Conservation (phyloP, 2,888 invertebrate species). For the Drosophila basisetae region DNA sequence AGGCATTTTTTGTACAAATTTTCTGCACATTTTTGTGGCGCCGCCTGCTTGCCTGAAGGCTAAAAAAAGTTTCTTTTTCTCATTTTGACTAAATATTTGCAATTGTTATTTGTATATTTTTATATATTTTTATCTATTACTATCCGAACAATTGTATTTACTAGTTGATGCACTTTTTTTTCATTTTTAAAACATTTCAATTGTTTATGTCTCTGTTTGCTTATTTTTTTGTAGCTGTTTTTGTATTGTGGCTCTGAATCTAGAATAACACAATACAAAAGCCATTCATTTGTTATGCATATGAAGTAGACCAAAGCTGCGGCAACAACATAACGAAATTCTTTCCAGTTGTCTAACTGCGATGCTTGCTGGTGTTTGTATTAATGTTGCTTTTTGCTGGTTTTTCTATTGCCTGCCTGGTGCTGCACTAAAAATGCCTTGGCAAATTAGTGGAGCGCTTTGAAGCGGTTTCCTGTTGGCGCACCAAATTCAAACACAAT, state of each 20-base stretch:
- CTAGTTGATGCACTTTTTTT: constrained; percentile 35
- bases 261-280: constrained; percentile 63
- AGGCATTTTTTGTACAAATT: constrained; percentile 70
- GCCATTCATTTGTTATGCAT: constrained; percentile 78
- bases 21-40: constrained; percentile 54
- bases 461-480: constrained; percentile 62
- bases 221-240: constrained; percentile 7
- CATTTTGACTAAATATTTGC: constrained; percentile 75
- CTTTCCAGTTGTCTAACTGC: constrained; percentile 23
- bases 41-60: constrained; percentile 48
- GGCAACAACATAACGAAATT: constrained; percentile 40
- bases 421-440: constrained; percentile 36
- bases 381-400: constrained; percentile 8
- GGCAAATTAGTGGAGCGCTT: constrained; percentile 54
- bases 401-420: background rate
- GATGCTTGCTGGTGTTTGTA: constrained; percentile 17
- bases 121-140: constrained; percentile 55
- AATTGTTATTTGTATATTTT: constrained; percentile 65
- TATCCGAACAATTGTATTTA: constrained; percentile 43
- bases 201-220: constrained; percentile 60
- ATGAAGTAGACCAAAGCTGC: constrained; percentile 67
- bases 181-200: constrained; percentile 60
- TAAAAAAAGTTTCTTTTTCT: constrained; percentile 63
- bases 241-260: constrained; percentile 24
- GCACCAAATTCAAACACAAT: constrained; percentile 21